Percentiles rank a stretch among this genome's conserved stretches.
These are phyloP conservation scores for Pemphredon lugubris DNA, from an alignment of 2,888 invertebrate genomes.

Conservation along the genomic window DNA sequence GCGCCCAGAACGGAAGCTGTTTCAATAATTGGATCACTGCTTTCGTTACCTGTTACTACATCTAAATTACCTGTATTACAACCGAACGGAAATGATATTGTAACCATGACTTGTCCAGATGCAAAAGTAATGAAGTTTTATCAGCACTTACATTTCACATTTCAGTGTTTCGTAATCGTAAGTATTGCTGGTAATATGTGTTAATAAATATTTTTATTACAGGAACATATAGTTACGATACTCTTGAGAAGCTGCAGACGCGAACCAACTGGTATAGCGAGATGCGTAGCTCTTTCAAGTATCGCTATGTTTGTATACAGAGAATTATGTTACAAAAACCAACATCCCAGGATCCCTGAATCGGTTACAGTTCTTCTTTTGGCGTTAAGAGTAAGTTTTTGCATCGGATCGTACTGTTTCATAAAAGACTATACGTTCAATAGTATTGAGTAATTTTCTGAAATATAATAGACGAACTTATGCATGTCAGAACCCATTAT, in stretches of 20 bases:
- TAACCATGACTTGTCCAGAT: constrained; percentile 86
- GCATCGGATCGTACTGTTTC: too few species aligned
- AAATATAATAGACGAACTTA: too few species aligned
- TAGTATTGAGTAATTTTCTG: too few species aligned
- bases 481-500: background rate
- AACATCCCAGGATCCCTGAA: constrained; percentile 86
- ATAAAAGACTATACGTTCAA: too few species aligned
- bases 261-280: constrained; percentile 93
- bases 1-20: constrained; percentile 95
- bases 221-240: constrained; percentile 94
- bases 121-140: constrained; percentile 84
- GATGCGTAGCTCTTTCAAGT: constrained; percentile 94
- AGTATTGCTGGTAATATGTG: too few species aligned
- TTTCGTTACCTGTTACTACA: constrained; percentile 90
- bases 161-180: background rate
- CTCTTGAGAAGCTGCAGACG: constrained; percentile 93
- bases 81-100: constrained; percentile 84
- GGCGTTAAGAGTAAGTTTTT: constrained; percentile 85
- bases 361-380: constrained; percentile 86
- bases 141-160: background rate
- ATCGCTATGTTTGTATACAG: constrained; percentile 89
- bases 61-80: constrained; percentile 87
- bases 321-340: constrained; percentile 84
- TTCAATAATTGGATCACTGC: constrained; percentile 92
- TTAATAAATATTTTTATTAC: too few species aligned